Evolutionary conservation across 2,113 vertebrate genomes (phyloP).

Genomic region (Gambusia holbrooki): DNA sequence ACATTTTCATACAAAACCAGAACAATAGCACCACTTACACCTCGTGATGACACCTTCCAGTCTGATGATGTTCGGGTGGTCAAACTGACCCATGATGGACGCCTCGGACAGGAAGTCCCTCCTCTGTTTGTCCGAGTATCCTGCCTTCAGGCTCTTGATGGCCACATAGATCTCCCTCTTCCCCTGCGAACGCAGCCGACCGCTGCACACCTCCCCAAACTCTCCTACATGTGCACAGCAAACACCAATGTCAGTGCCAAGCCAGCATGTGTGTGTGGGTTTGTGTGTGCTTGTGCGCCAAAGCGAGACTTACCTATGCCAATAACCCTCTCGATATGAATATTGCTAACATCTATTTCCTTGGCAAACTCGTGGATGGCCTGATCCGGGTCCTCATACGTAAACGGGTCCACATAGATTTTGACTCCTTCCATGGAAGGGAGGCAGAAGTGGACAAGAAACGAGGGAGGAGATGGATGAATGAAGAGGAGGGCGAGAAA

Average conservation of each 20-base stretch:
- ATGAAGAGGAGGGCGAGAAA: constrained; percentile 57
- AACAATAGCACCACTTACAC: constrained; percentile 62
- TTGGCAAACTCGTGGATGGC: constrained; percentile 83
- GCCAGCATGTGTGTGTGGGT: constrained; percentile 48
- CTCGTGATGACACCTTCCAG: constrained; percentile 81
- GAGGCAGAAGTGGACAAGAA: constrained; percentile 68
- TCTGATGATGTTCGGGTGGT: constrained; percentile 82
- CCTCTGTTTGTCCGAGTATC: constrained; percentile 81
- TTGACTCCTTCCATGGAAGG: constrained; percentile 85
- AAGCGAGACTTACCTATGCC: constrained; percentile 89
- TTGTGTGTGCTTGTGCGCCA: constrained; percentile 1
- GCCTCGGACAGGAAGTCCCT: constrained; percentile 81
- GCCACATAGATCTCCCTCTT: constrained; percentile 82
- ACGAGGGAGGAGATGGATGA: constrained; percentile 16
- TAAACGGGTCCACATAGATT: constrained; percentile 89
- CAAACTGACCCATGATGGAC: constrained; percentile 83
- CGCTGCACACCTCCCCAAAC: constrained; percentile 82
- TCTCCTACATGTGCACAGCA: constrained; percentile 68
- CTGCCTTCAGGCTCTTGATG: constrained; percentile 82
- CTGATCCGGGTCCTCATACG: constrained; percentile 82
- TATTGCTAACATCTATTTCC: constrained; percentile 93
- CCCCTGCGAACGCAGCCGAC: constrained; percentile 77
- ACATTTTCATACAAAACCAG: not conserved
- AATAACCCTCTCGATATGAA: constrained; percentile 99
- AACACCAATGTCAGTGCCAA: constrained; percentile 50